Evolutionary conservation across 2,113 vertebrate genomes (phyloP), one percentile per base, ranked within the genome.

Genomic region (Lophura nycthemera): DNA sequence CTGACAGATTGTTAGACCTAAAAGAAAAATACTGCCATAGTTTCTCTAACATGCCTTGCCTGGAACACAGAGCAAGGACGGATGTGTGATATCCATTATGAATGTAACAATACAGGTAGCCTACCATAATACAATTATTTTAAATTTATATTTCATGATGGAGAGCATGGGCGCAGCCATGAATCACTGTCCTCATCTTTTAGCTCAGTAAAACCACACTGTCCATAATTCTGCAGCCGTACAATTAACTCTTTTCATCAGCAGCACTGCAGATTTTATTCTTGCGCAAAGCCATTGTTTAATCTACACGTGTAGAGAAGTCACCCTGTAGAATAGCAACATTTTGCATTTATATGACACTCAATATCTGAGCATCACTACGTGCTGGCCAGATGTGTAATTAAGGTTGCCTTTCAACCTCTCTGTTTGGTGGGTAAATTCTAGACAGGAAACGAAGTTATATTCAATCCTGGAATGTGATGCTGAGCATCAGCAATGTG

Each of bases 1-100:
- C 98, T 98, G 98, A 98, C 98, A 98, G 97, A 98, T 97, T 97
- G 97, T 97, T 98, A 97, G 93, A 97, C 97, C 97, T 98, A 97
- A 97, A 98, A 98, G 97, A 98, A 98, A 98, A 98, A 98, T 98
- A 98, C 97, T 97, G 97, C 97, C 83, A 77, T 84, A 95, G 96
- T 89, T 96, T 95, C 96, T 96, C 95, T 97, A 95, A 87, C 90
- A 96, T 76, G 93, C 97, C 96, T 96, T 43, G 94, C 96, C 95
- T 95, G 96, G 92, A 96, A 95, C 67, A 50, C 89, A 4, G 22
- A 67, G 78, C 76, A 78, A 90, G 94, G 96, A 95, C 42, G 22
- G 91, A 92, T 95, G 95, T 96, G 95, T 86, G 92, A 94, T 74
- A 92, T 97, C 96, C 94, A 94, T 97, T 97, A 96, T 97, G 97